Base-by-base conservation (phyloP, 2,113 vertebrate genomes). In the Coptodon rendalli region DNA sequence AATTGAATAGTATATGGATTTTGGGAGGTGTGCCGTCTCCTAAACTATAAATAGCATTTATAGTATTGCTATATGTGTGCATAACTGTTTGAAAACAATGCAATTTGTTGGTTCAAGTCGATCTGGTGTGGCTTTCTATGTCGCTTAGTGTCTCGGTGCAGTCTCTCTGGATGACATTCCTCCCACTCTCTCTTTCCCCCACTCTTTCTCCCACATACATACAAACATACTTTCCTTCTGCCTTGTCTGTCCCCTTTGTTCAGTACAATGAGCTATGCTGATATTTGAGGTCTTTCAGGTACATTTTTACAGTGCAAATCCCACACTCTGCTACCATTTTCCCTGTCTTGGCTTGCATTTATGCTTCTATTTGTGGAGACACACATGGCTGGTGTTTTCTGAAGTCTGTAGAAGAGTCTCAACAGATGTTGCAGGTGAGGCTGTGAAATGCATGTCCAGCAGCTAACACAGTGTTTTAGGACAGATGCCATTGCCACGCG, bases 391-490 rank as follows among this genome's bases (percentile, higher is more conserved):
- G 73, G 52, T 17, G 8, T 24, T 14, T 27, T 45, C 24, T 76
- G 43, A 50, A 29, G 71, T 50, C 24, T 19, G 71, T 43, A 57
- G 52, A 63, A 24, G 86, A 31, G 6, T 89, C 34, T 87, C 56
- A 83, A 3, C 87, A 86, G 85, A 90, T 86, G 85, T 84, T 86
- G 43, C 66, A 59, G 45, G 36, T 71, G 81, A 88, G 31, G 43
- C 59, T 79, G 66, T 86, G 86, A 68, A 80, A 87, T 83, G 48
- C 40, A 71, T 45, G 68, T 82, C n/a, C 38, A 17, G 12, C 9
- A 17, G 43, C 24, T 81, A 54, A 79, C 5, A 82, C 63, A 73
- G 9, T 17, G 71, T 73, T 83, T 53, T 27, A 80, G 85, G 84
- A 83, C 57, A 84, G 29, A 84, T 84, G 85, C 50, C 24, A 84